A percentile compares a stretch with the other conserved stretches of the same genome.
These are phyloP conservation scores for Megaceryle torquata DNA, from an alignment of 2,113 vertebrate species.

Conservation along the genomic window DNA sequence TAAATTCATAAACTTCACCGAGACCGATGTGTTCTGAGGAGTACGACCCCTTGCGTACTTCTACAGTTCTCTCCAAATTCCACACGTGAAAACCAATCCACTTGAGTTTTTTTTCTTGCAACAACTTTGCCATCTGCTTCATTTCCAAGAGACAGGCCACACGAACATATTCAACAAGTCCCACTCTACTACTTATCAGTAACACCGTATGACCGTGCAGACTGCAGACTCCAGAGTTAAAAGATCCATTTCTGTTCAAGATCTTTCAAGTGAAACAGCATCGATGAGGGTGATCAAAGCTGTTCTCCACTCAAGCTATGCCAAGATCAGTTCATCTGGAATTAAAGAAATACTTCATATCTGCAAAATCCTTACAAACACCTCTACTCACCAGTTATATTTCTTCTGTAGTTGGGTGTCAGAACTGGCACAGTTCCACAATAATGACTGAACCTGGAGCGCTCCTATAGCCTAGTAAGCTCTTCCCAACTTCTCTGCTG, in stretches of 20 bases:
- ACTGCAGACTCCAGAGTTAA: not conserved
- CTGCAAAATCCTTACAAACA: conserved; percentile 34
- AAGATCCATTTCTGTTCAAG: not conserved
- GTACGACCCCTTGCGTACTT: not conserved
- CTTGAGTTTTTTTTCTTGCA: not conserved
- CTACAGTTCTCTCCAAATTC: not conserved
- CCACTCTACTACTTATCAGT: not conserved
- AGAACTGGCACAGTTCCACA: not conserved
- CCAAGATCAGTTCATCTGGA: not conserved
- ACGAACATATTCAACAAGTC: not conserved
- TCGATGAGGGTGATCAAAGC: not conserved
- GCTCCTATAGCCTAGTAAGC: conserved; percentile 11
- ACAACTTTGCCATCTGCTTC: not conserved
- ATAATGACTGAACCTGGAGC: not conserved
- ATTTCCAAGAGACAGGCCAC: not conserved
- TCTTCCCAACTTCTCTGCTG: not conserved
- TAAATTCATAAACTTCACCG: not conserved
- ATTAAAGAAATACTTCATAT: not conserved
- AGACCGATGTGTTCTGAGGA: not conserved
- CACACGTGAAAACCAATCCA: not conserved
- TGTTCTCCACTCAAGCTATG: fast-evolving
- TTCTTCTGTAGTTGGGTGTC: not conserved
- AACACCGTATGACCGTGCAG: not conserved
- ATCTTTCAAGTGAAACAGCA: not conserved
- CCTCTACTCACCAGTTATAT: conserved; percentile 15